These are phyloP conservation scores for Urocolius indicus DNA, from an alignment of 2,113 vertebrate genomes.

Conservation along the genomic window DNA sequence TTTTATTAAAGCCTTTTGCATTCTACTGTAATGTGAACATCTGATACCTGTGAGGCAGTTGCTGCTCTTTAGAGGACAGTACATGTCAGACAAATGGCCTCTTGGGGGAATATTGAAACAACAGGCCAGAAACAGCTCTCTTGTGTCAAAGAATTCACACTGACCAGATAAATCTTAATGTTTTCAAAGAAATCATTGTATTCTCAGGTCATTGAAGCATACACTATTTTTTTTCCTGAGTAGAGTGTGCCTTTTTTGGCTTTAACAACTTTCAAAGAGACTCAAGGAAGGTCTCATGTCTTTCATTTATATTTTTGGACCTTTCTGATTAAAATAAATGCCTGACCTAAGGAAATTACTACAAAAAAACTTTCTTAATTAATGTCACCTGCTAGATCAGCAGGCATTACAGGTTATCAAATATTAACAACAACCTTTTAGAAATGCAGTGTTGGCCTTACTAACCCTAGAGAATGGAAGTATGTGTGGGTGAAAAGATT, in stretches of 20 bases:
- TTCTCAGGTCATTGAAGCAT: not conserved
- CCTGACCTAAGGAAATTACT: not conserved
- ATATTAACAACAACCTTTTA: not conserved
- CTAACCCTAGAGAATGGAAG: not conserved
- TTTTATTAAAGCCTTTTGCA: not conserved
- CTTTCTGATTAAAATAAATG: slow-evolving; percentile 2
- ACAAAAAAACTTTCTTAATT: not conserved
- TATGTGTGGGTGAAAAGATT: not conserved
- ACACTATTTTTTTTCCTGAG: not conserved
- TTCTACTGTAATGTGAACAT: not conserved
- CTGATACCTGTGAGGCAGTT: not conserved
- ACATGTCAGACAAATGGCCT: not conserved
- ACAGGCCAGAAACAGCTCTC: not conserved
- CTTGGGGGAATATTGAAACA: not conserved
- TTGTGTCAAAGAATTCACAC: not conserved
- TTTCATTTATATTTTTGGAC: not conserved
- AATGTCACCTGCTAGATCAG: not conserved
- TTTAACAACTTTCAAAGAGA: not conserved
- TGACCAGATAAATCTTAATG: not conserved
- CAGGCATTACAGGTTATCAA: not conserved
- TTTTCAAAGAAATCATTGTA: slow-evolving; percentile 5
- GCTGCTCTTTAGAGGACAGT: not conserved
- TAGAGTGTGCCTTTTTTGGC: not conserved
- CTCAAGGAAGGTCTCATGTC: not conserved
- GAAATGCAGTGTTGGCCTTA: not conserved